These are phyloP conservation scores for Syrista parreyssii DNA, from an alignment of 2,888 invertebrate genomes.

Conservation along the genomic window DNA sequence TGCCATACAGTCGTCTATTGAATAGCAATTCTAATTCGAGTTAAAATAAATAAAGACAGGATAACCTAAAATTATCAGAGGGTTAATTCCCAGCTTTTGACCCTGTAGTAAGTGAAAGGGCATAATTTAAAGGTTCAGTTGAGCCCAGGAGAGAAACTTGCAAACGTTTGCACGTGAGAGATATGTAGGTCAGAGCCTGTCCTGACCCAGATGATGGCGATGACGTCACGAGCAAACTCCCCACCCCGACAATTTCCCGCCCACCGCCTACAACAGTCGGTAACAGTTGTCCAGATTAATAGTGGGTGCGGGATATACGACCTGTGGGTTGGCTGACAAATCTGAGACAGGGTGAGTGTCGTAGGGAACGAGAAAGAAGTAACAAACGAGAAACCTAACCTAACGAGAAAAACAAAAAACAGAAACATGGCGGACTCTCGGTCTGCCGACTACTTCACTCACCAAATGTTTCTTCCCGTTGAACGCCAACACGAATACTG, in stretches of 20 bases:
- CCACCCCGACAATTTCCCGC: slow-evolving; percentile 6
- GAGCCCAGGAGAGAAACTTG: background rate
- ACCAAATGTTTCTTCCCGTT: background rate
- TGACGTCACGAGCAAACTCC: slow-evolving; percentile 50
- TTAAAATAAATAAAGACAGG: background rate
- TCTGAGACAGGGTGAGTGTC: background rate
- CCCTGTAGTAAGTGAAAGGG: background rate
- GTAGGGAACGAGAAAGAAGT: background rate
- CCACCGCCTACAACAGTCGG: background rate
- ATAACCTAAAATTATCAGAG: background rate
- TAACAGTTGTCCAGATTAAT: background rate
- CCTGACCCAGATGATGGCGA: slow-evolving; percentile 58
- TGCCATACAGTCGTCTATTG: background rate
- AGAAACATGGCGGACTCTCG: background rate
- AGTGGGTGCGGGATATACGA: background rate
- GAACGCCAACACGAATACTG: background rate
- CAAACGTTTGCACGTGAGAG: slow-evolving; percentile 26
- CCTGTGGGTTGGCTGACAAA: background rate
- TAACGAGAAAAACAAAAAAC: background rate
- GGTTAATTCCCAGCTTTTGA: background rate
- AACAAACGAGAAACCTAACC: background rate
- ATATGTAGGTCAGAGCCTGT: slow-evolving; percentile 55
- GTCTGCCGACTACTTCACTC: background rate
- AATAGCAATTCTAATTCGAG: background rate
- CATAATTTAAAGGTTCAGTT: background rate